Conservation (phyloP, 2,888 invertebrate genomes). For the Clanis bilineata region DNA sequence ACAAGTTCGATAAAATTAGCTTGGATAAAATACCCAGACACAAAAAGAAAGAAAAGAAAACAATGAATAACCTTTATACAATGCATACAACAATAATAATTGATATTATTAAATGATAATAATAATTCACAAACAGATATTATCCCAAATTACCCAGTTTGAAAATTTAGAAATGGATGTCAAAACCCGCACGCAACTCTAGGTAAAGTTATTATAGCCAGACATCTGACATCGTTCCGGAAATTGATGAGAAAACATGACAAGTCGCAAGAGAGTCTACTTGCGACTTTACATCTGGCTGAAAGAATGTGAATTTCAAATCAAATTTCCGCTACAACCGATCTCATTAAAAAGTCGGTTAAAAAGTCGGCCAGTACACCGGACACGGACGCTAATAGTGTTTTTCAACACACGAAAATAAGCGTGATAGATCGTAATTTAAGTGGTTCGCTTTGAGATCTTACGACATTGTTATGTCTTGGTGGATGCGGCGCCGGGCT, state of each 20-base stretch:
- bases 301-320: constrained; percentile 8
- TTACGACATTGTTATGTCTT: constrained; percentile 63
- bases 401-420: constrained; percentile 18
- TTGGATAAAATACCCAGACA: too few species aligned
- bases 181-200: not conserved
- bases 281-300: constrained; percentile 9
- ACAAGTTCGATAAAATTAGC: too few species aligned
- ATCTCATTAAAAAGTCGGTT: constrained; percentile 6
- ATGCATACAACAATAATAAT: too few species aligned
- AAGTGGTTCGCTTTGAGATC: constrained; percentile 70
- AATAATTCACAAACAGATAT: not conserved
- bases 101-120: too few species aligned
- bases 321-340: not conserved
- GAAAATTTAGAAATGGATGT: not conserved
- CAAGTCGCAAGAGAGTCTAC: not conserved
- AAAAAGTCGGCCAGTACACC: constrained; percentile 4
- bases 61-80: too few species aligned
- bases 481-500: constrained; percentile 30
- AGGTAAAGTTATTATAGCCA: not conserved
- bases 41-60: too few species aligned
- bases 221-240: constrained; percentile 1
- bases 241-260: constrained; percentile 1
- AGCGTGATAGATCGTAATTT: constrained; percentile 59
- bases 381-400: not conserved
- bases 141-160: not conserved